A percentile compares a stretch with the other conserved stretches of the same genome.
Conservation (phyloP, 1,140 invertebrate genomes). For the Centruroides sculpturatus region DNA sequence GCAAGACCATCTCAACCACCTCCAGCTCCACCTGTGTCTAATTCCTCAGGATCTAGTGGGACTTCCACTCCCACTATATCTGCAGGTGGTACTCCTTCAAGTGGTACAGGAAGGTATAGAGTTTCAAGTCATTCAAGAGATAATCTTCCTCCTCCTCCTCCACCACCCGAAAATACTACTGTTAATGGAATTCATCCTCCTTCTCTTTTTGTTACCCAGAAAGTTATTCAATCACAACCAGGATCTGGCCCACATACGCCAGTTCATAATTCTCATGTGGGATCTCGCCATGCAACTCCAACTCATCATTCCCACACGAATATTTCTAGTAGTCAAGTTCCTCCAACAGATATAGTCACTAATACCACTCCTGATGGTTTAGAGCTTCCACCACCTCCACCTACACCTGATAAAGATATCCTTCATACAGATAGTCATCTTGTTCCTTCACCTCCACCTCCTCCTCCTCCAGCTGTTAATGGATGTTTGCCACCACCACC, state of each 20-base stretch:
- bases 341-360: conserved; percentile 13
- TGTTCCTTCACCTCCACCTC: conserved; percentile 26
- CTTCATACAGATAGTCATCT: conserved; percentile 18
- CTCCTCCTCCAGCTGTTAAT: conserved; percentile 35
- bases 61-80: conserved; percentile 36
- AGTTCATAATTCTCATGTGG: conserved; percentile 11
- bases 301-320: conserved; percentile 10
- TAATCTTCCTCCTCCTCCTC: conserved; percentile 71
- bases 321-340: conserved; percentile 11
- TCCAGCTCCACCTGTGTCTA: conserved; percentile 21
- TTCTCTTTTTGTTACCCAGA: conserved; percentile 12
- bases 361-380: conserved; percentile 20
- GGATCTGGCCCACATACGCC: too few relatives aligned
- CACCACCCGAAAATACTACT: conserved; percentile 43
- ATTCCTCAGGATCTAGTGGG: conserved; percentile 18
- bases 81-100: conserved; percentile 47
- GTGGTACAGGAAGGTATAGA: conserved; percentile 38
- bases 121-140: conserved; percentile 36
- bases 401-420: conserved; percentile 26
- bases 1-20: conserved; percentile 15
- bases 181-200: conserved; percentile 12
- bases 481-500: conserved; percentile 30
- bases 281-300: conserved; percentile 16
- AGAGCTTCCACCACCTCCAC: conserved; percentile 46
- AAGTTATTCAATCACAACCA: background rate